Percentiles rank a stretch among this genome's conserved stretches.
Evolutionary conservation across 2,113 vertebrate genomes (phyloP).

Genomic region (Brachypodius melanocephalos): DNA sequence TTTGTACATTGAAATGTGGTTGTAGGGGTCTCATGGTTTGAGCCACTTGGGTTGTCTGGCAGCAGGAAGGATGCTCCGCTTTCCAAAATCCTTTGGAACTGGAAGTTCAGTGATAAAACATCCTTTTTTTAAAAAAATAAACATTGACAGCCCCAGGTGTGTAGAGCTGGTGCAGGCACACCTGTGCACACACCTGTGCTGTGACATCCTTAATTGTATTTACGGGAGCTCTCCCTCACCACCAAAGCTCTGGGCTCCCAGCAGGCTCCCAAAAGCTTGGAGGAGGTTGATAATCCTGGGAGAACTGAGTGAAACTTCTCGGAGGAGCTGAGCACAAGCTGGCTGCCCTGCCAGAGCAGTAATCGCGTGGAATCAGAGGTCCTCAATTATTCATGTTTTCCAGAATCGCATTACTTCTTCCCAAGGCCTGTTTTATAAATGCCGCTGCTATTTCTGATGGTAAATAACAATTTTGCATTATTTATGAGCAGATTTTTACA

Average conservation of each 20-base stretch:
- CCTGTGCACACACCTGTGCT: not conserved
- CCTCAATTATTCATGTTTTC: conserved; percentile 63
- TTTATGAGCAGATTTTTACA: conserved; percentile 61
- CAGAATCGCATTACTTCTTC: conserved; percentile 34
- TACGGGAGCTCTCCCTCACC: not conserved
- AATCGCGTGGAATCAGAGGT: not conserved
- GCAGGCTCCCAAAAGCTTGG: not conserved
- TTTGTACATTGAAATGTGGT: rapidly evolving
- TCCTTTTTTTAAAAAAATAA: not conserved
- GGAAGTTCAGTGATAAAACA: not conserved
- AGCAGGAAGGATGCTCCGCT: not conserved
- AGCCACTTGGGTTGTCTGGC: not conserved
- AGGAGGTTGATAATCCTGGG: not conserved
- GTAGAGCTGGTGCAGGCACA: not conserved
- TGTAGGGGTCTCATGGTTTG: rapidly evolving
- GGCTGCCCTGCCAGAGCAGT: not conserved
- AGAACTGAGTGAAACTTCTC: not conserved
- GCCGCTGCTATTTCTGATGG: conserved; percentile 59
- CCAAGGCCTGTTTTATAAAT: conserved; percentile 44
- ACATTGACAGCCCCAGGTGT: not conserved
- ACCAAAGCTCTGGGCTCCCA: not conserved
- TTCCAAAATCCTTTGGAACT: not conserved
- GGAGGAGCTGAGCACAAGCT: not conserved
- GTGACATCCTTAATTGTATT: rapidly evolving
- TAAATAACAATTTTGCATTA: conserved; percentile 66